Base-by-base conservation (phyloP, 2,888 invertebrate species). In the Coremacera marginata region DNA sequence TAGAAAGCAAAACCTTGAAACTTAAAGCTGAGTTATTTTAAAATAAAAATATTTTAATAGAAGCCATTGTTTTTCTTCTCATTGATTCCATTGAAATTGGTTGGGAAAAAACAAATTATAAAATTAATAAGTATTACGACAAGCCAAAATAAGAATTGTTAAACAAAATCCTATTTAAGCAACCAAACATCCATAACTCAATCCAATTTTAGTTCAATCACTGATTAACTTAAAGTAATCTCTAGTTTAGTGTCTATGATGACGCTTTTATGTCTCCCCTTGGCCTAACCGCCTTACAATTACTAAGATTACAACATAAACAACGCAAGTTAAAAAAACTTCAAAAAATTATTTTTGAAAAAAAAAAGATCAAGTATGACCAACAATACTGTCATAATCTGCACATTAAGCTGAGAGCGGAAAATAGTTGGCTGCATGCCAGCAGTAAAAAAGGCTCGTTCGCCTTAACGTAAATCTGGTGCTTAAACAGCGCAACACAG, bases 291-390 rank as follows among this genome's bases (percentile, higher is more conserved):
- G n/a, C 31, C 31, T 34, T 16, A n/a, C 52, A 70, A 70, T 55
- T 70, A 72, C 72, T n/a, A 25, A 49, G 72, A 72, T 72, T 72
- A 72, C 72, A 72, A 72, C 60, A 25, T 49, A 72, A 72, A 72
- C 72, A 49, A 9, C 25, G 44, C 7, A 27, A 72, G 7, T 25
- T 19, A 51, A 27, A 51, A 51, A 22, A 31, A 65, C 8, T 52
- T 52, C 5, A n/a, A 14, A 31, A 31, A 70, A 70, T 16, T 16
- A 2, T 57, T 57, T 55, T 60, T 60, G 9, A 60, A 65, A 65
- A 70, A 62, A 49, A 25, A 5, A 70, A 52, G 14, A 51, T 27
- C 27, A 52, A 51, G 31, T n/a, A 25, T 25, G 52, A n/a, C 27
- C 52, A 27, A 70, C 51, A 25, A 60, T 44, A 62, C 60, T 49